Evolutionary conservation across 2,113 vertebrate genomes (phyloP), one percentile per base, ranked within the genome.

Genomic region (Geococcyx californianus): DNA sequence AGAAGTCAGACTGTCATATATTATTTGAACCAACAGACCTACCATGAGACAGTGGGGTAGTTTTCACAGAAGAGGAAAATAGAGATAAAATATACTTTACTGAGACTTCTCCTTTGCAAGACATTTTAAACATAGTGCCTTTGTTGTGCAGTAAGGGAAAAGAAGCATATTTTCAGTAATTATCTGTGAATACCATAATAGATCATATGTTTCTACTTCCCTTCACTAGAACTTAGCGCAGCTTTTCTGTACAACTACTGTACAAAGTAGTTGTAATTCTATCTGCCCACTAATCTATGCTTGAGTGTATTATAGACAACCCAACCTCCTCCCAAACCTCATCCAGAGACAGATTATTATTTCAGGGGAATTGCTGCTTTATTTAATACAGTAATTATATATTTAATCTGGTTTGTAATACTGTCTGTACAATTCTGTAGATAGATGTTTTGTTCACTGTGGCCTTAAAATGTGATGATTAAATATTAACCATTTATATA

Each of bases 31-130:
- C 31, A 95, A 87, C 19, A 51, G 47, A 49, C 29, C 33, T 91
- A 67, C 26, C 40, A 56, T 51, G 26, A 92, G 26, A 69, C 19
- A 44, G 23, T 49, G n/a, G 56, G 60, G 54, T 51, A 85, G 29
- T 59, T 87, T 62, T n/a, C 69, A 75, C 29, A 67, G 45, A 64
- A 52, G 21, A 44, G 6, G 23, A 34, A 92, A 89, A 76, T 4
- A 79, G 26, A 66, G 14, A 72, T 63, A 89, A 91, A 93, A 83
- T 51, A 31, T 13, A 52, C 91, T 96, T 93, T 94, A 16, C 52
- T 68, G 64, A 77, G 49, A 58, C 7, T 66, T 94, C 42, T 60
- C 9, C 75, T 85, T 91, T 81, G 36, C 40, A 16, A 62, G 24
- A 21, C 3, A 62, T 78, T 84, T 92, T 77, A 29, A 74, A 62